Evolutionary conservation across 2,797 vertebrate species (phyloP).

Genomic region (Sebastes glaucus): DNA sequence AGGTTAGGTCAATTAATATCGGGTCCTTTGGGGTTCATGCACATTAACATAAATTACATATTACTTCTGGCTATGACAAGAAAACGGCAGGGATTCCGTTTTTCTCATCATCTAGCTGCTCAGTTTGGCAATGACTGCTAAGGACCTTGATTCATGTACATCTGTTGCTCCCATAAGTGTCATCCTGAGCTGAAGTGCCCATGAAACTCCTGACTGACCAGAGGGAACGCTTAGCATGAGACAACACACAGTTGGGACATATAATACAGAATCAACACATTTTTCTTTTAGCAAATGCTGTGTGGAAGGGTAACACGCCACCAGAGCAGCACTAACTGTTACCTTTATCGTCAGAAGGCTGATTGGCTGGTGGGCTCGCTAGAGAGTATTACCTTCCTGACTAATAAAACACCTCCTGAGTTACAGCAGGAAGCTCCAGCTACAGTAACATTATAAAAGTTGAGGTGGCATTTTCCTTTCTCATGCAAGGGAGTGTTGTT

Average conservation of each 20-base stretch:
- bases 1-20: slow-evolving; percentile 22
- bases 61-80: neutral
- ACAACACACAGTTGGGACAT: neutral
- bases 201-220: neutral
- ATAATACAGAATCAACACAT: neutral
- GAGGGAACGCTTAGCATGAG: neutral
- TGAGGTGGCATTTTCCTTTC: neutral
- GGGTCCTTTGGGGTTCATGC: neutral
- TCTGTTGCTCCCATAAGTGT: slow-evolving; percentile 44
- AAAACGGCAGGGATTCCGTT: slow-evolving; percentile 4
- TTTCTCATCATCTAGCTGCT: slow-evolving; percentile 33
- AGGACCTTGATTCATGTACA: slow-evolving; percentile 37
- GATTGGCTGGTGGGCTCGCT: neutral
- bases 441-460: neutral
- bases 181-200: slow-evolving; percentile 13
- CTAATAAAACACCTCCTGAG: slow-evolving; percentile 2
- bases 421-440: neutral
- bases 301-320: neutral
- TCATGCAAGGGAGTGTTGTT: neutral
- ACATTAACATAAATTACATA: slow-evolving; percentile 31
- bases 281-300: neutral
- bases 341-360: neutral
- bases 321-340: neutral
- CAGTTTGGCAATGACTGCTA: slow-evolving; percentile 20
- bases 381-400: neutral